Percentiles rank a stretch among this genome's conserved stretches.
Evolutionary conservation across 2,797 vertebrate genomes (phyloP).

Genomic region (Hephaestus fuliginosus): DNA sequence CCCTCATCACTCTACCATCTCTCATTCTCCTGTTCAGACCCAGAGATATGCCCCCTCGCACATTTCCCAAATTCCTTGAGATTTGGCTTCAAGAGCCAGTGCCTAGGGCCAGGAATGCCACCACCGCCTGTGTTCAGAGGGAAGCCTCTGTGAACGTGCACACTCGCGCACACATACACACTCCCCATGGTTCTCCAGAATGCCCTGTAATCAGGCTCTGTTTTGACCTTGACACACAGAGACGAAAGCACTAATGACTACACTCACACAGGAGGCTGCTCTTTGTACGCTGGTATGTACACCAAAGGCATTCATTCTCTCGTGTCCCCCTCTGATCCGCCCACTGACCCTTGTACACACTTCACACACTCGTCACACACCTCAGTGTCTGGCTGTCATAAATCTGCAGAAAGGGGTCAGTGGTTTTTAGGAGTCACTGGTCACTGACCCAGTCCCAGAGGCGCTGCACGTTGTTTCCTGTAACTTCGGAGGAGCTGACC

Average conservation of each 20-base stretch:
- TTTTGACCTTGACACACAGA: slow-evolving; percentile 85
- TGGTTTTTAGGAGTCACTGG: slow-evolving; percentile 65
- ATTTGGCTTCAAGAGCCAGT: slow-evolving; percentile 81
- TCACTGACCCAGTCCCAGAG: slow-evolving; percentile 58
- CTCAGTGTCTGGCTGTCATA: slow-evolving; percentile 68
- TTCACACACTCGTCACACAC: slow-evolving; percentile 77
- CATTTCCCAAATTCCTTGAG: slow-evolving; percentile 85
- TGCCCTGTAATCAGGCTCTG: slow-evolving; percentile 84
- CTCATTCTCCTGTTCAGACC: slow-evolving; percentile 68
- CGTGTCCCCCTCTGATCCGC: slow-evolving; percentile 56
- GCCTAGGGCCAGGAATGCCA: slow-evolving; percentile 83
- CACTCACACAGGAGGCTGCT: slow-evolving; percentile 74
- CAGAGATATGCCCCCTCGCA: slow-evolving; percentile 76
- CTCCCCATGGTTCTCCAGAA: slow-evolving; percentile 68
- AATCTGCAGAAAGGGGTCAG: slow-evolving; percentile 67
- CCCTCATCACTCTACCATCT: slow-evolving; percentile 52
- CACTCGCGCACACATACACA: slow-evolving; percentile 58
- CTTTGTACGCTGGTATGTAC: slow-evolving; percentile 79
- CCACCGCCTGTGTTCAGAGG: slow-evolving; percentile 77
- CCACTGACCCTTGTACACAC: slow-evolving; percentile 81
- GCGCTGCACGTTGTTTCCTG: slow-evolving; percentile 45
- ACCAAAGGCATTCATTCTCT: slow-evolving; percentile 74
- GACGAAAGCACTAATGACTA: slow-evolving; percentile 82
- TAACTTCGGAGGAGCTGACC: slow-evolving; percentile 36
- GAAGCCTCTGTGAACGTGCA: slow-evolving; percentile 61